A percentile compares a stretch with the other conserved stretches of the same genome.
Evolutionary conservation across 2,113 vertebrate species (phyloP).

Genomic region (Stercorarius parasiticus): DNA sequence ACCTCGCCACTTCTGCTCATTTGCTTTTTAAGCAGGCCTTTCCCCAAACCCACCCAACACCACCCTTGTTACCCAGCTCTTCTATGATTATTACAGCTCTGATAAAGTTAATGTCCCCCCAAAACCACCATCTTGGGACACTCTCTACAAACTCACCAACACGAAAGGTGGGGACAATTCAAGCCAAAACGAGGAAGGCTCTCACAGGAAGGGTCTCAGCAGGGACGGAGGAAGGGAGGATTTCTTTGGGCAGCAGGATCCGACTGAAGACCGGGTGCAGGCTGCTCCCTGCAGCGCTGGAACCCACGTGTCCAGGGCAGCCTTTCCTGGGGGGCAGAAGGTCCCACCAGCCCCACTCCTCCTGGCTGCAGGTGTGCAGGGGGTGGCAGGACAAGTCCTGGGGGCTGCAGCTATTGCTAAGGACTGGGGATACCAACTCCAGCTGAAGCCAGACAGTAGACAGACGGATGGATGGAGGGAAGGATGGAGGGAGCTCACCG

Average conservation of each 20-base stretch:
- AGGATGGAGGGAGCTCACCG: background rate
- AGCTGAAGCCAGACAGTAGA: fast-evolving
- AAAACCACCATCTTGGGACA: fast-evolving
- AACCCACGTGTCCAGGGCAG: fast-evolving
- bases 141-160: fast-evolving
- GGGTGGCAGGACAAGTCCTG: fast-evolving
- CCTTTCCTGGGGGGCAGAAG: background rate
- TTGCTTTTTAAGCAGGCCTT: background rate
- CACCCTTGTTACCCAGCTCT: background rate
- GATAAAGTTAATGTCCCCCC: background rate
- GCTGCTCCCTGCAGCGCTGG: fast-evolving
- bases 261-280: fast-evolving
- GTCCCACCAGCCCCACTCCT: background rate
- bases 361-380: fast-evolving
- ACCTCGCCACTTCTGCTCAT: fast-evolving
- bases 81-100: too few relatives aligned
- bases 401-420: background rate
- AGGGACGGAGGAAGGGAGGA: background rate
- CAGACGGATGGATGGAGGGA: fast-evolving
- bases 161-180: too few relatives aligned
- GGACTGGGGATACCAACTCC: fast-evolving
- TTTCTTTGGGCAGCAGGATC: background rate
- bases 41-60: background rate
- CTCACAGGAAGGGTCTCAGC: background rate
- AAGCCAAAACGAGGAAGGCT: background rate